These are phyloP conservation scores for Tillus elongatus DNA, from an alignment of 2,888 invertebrate species.

Conservation along the genomic window DNA sequence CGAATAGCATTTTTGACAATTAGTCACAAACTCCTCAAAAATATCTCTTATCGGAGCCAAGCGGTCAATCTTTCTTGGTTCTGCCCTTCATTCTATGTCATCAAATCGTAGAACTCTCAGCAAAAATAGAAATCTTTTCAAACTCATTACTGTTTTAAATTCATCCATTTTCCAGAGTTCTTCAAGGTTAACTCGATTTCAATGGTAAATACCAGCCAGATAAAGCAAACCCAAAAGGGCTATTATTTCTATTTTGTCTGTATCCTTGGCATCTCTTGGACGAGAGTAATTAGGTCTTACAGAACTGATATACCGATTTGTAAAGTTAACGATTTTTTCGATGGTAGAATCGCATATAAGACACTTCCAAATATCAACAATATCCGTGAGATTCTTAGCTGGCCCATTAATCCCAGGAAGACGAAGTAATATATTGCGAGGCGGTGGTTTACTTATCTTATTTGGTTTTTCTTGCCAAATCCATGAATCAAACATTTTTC, in stretches of 20 bases:
- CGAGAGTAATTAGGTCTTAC: constrained; percentile 16
- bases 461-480: too few relatives aligned
- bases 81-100: constrained; percentile 18
- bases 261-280: constrained; percentile 19
- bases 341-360: too few relatives aligned
- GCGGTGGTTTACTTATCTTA: too few relatives aligned
- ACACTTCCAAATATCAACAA: too few relatives aligned
- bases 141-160: constrained; percentile 21
- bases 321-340: constrained; percentile 20
- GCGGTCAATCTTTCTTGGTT: constrained; percentile 16
- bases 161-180: constrained; percentile 22
- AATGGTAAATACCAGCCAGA: constrained; percentile 19
- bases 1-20: constrained; percentile 10
- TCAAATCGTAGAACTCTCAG: constrained; percentile 18
- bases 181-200: constrained; percentile 21
- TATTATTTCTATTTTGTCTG: constrained; percentile 18
- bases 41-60: constrained; percentile 14
- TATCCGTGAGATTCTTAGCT: too few relatives aligned
- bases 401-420: too few relatives aligned
- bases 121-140: constrained; percentile 19
- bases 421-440: too few relatives aligned
- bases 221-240: constrained; percentile 21
- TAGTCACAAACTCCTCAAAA: constrained; percentile 11
- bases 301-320: constrained; percentile 20
- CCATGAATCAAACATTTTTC: too few relatives aligned